Percentiles rank a stretch among this genome's conserved stretches.
phyloP scores from a whole-genome alignment of 2,113 vertebrate genomes.

The Cinclus mexicanus region DNA sequence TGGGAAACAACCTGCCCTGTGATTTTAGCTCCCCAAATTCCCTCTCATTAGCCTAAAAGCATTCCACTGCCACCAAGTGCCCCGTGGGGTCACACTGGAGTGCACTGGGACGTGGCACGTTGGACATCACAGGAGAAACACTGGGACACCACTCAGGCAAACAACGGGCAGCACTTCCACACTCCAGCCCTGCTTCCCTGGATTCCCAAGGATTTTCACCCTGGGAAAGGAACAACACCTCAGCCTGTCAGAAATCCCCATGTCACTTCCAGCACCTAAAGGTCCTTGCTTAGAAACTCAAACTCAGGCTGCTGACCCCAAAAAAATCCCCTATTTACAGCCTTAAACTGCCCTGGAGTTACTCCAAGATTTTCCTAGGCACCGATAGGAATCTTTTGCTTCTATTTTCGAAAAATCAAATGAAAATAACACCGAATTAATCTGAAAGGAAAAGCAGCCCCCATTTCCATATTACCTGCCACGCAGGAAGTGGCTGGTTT shows the following conservation, averaged over 20 bases:
- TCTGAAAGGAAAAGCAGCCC: slow-evolving; percentile 59
- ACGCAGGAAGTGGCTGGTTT: slow-evolving; percentile 18
- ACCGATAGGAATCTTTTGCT: not conserved
- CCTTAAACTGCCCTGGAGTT: not conserved
- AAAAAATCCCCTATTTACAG: not conserved
- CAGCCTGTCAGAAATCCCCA: not conserved
- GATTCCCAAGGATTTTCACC: not conserved
- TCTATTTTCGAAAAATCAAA: not conserved
- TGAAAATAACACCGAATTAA: not conserved
- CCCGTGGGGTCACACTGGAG: not conserved
- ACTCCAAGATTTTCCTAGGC: not conserved
- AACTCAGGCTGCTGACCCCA: not conserved
- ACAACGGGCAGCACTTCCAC: not conserved
- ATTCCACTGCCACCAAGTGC: not conserved
- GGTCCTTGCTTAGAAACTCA: not conserved
- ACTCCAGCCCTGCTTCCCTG: not conserved
- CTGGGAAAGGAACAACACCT: not conserved
- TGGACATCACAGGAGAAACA: not conserved
- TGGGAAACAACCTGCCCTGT: not conserved
- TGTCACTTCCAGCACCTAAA: not conserved
- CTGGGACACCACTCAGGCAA: not conserved
- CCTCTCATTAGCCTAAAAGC: not conserved
- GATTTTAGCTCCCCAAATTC: not conserved
- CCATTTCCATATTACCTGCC: slow-evolving; percentile 43
- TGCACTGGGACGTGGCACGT: not conserved